Percentiles rank a stretch among this genome's conserved stretches.
Evolutionary conservation across 2,888 invertebrate genomes (phyloP).

Genomic region (Conus canariensis): DNA sequence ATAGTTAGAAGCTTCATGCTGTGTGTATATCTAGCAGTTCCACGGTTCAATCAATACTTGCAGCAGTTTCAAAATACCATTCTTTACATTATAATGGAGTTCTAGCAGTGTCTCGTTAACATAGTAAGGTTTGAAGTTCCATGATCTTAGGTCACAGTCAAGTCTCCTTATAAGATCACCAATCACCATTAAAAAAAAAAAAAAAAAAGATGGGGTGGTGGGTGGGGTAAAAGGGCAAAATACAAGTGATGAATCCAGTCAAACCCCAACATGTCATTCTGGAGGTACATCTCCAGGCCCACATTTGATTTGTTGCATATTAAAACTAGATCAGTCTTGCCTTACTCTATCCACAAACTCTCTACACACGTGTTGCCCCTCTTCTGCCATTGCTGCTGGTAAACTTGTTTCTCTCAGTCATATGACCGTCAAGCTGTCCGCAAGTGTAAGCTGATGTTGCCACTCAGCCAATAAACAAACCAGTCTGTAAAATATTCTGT

Average conservation of each 20-base stretch:
- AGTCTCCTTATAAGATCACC: no score
- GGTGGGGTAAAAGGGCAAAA: background rate
- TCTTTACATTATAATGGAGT: background rate
- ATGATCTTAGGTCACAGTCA: no score
- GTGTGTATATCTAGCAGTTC: background rate
- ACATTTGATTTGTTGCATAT: background rate
- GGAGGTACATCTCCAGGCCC: background rate
- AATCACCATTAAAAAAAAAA: background rate
- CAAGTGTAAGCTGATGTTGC: background rate
- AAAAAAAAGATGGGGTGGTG: background rate
- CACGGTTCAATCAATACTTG: background rate
- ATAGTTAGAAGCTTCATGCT: background rate
- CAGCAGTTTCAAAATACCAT: background rate
- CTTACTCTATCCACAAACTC: background rate
- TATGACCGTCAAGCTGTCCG: background rate
- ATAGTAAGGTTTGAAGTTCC: background rate
- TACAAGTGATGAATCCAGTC: background rate
- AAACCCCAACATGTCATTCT: background rate
- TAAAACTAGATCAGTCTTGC: background rate
- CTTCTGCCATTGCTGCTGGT: background rate
- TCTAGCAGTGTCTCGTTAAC: background rate
- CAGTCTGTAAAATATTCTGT: background rate
- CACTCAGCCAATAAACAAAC: background rate
- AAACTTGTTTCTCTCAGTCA: background rate
- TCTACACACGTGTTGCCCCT: no score